Percentiles rank a stretch among this genome's conserved stretches.
phyloP scores from a whole-genome alignment of 2,797 vertebrate genomes.

The Coranthus polyacanthus region DNA sequence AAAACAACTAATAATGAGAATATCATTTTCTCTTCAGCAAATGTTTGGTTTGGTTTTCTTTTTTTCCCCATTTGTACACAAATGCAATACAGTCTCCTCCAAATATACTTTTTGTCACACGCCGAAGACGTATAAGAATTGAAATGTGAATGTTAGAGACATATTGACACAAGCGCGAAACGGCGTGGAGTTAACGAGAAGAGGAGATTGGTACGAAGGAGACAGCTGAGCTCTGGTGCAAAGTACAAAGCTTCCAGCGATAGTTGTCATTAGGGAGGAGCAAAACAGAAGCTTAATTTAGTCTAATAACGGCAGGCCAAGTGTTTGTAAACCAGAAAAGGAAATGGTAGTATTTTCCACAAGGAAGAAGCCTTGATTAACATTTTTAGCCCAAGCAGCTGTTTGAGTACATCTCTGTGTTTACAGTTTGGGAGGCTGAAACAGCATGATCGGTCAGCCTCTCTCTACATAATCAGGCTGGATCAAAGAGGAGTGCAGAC shows the following conservation, averaged over 20 bases:
- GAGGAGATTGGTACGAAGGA: constrained; percentile 41
- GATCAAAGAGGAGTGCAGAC: constrained; percentile 71
- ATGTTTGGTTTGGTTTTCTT: too few relatives aligned
- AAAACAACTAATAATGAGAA: not conserved
- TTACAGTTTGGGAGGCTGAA: constrained; percentile 54
- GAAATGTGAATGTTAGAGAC: not conserved
- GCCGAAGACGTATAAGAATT: constrained; percentile 6
- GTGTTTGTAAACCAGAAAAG: constrained; percentile 52
- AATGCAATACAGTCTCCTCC: not conserved
- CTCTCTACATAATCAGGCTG: constrained; percentile 61
- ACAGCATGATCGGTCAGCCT: constrained; percentile 63
- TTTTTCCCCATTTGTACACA: not conserved
- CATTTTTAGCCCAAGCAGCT: constrained; percentile 42
- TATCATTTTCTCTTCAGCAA: not conserved
- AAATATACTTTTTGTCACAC: constrained; percentile 10
- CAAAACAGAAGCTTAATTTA: constrained; percentile 46
- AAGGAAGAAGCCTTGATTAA: constrained; percentile 47
- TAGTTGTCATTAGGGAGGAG: constrained; percentile 56
- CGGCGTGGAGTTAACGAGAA: constrained; percentile 39
- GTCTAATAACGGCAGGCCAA: constrained; percentile 30
- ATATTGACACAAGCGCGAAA: not conserved
- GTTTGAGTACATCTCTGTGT: constrained; percentile 48
- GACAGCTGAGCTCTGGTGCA: constrained; percentile 37
- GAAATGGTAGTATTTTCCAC: constrained; percentile 44
- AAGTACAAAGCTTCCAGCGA: constrained; percentile 45